Conservation (phyloP, 2,797 vertebrate genomes). For the Eremophila alpestris region DNA sequence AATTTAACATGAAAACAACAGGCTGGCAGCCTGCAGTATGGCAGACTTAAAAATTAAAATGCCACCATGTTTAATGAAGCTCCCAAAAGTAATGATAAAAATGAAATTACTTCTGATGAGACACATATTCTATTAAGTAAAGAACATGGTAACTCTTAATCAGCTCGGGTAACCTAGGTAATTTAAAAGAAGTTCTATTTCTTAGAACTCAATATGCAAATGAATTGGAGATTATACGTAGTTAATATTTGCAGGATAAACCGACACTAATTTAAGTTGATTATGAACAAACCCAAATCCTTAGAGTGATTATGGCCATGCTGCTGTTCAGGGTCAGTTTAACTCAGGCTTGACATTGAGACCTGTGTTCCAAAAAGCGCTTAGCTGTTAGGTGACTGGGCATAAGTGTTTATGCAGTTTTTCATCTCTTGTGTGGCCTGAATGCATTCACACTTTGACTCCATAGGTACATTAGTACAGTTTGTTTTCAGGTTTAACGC, state of each 20-base stretch:
- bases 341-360: background rate
- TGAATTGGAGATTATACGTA: background rate
- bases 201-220: background rate
- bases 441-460: background rate
- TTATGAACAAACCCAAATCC: background rate
- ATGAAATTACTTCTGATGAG: constrained; percentile 56
- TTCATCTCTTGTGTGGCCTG: background rate
- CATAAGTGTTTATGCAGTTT: background rate
- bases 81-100: constrained; percentile 64
- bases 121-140: constrained; percentile 28
- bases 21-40: constrained; percentile 44
- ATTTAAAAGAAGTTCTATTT: background rate
- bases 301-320: background rate
- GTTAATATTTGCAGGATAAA: background rate
- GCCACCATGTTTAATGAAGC: constrained; percentile 55
- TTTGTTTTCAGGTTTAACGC: background rate
- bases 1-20: constrained; percentile 57
- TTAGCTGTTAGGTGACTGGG: background rate
- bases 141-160: background rate
- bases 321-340: background rate
- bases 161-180: background rate
- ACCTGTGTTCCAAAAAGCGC: background rate
- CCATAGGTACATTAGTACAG: background rate
- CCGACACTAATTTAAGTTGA: background rate
- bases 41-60: constrained; percentile 67